phyloP scores from a whole-genome alignment of 2,797 vertebrate species.

The Propithecus perrieri region DNA sequence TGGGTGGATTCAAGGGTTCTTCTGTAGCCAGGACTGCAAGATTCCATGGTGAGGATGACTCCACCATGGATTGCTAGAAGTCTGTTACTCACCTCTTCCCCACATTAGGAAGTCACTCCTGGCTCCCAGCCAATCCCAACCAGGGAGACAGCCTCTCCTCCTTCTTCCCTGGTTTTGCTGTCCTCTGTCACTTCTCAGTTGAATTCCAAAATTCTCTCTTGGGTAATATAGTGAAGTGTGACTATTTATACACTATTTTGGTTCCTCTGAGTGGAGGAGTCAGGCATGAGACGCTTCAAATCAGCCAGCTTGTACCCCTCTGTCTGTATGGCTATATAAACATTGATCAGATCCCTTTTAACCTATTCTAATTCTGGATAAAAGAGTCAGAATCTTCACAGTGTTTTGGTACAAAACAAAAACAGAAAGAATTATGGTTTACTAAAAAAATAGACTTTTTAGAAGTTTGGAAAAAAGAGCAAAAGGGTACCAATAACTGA shows the following conservation, averaged over 20 bases:
- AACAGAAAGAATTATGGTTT: background rate
- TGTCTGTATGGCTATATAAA: background rate
- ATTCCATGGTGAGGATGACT: background rate
- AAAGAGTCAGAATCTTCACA: background rate
- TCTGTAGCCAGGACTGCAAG: background rate
- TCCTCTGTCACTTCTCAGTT: background rate
- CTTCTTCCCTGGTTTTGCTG: background rate
- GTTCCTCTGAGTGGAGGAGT: background rate
- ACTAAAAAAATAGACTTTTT: background rate
- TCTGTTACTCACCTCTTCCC: background rate
- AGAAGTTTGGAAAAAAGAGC: background rate
- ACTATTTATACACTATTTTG: background rate
- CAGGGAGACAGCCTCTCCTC: background rate
- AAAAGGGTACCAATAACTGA: background rate
- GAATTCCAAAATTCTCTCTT: background rate
- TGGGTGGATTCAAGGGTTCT: background rate
- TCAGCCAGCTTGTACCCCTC: background rate
- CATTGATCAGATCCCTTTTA: background rate
- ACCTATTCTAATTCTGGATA: background rate
- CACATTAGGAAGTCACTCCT: background rate
- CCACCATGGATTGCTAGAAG: background rate
- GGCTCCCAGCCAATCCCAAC: background rate
- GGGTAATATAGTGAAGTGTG: background rate
- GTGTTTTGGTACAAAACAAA: background rate
- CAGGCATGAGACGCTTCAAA: background rate